A percentile compares a stretch with the other conserved stretches of the same genome.
Conservation (phyloP, 1,140 invertebrate genomes). For the Contarinia nasturtii region DNA sequence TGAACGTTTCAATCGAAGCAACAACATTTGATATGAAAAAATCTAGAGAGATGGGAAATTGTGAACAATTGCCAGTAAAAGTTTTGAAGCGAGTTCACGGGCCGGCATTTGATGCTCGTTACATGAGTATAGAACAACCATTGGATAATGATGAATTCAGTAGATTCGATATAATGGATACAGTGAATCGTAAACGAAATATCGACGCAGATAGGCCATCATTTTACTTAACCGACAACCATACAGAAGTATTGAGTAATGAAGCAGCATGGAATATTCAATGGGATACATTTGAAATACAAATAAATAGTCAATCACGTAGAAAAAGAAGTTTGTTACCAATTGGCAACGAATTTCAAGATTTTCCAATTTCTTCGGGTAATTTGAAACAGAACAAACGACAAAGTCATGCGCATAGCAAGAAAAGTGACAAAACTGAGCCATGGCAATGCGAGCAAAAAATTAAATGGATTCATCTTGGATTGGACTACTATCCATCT, state of each 20-base stretch:
- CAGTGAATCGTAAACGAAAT: slow-evolving; percentile 9
- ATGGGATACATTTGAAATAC: slow-evolving; percentile 8
- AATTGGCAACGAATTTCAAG: not conserved
- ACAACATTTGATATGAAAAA: too few relatives aligned
- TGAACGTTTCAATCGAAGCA: too few relatives aligned
- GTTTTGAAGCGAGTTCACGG: slow-evolving; percentile 12
- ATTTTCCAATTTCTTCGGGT: not conserved
- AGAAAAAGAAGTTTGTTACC: not conserved
- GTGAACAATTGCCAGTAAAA: too few relatives aligned
- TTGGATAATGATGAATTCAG: slow-evolving; percentile 4
- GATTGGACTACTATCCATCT: slow-evolving; percentile 30
- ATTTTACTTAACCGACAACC: slow-evolving; percentile 25
- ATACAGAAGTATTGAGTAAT: slow-evolving; percentile 14
- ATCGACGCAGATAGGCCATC: slow-evolving; percentile 10
- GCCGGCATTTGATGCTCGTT: slow-evolving; percentile 25
- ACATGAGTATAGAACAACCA: slow-evolving; percentile 27
- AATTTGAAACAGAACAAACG: not conserved
- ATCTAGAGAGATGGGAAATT: too few relatives aligned
- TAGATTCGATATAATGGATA: not conserved
- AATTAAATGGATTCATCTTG: slow-evolving; percentile 28
- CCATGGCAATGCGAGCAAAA: slow-evolving; percentile 27
- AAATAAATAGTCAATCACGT: not conserved
- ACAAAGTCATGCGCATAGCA: not conserved
- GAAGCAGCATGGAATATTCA: slow-evolving; percentile 25
- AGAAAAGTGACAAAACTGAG: not conserved